These are phyloP conservation scores for Carollia perspicillata DNA, from an alignment of 2,113 vertebrate genomes.

Conservation along the genomic window DNA sequence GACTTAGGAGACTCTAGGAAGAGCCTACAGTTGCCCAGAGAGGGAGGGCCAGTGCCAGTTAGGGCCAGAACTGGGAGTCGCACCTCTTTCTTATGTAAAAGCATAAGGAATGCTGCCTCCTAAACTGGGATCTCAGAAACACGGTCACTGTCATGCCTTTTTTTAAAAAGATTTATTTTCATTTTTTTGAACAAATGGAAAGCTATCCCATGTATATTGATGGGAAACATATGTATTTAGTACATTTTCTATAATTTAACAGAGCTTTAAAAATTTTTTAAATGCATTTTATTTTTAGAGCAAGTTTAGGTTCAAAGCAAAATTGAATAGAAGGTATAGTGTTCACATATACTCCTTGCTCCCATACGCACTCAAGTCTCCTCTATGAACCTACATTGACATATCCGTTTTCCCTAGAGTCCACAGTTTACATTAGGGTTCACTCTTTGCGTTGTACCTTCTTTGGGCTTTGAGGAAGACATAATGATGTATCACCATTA, in stretches of 20 bases:
- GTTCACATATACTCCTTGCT: neutral
- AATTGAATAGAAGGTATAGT: neutral
- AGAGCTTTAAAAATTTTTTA: neutral
- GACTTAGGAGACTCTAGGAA: neutral
- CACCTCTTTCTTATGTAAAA: neutral
- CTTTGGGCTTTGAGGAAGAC: neutral
- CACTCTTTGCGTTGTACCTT: neutral
- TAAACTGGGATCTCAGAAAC: neutral
- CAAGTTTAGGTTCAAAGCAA: neutral
- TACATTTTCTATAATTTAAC: neutral
- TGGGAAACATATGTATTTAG: neutral
- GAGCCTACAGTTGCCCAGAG: neutral
- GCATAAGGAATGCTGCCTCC: neutral
- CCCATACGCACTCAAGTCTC: neutral
- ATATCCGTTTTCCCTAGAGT: neutral
- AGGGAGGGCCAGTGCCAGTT: neutral
- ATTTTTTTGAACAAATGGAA: neutral
- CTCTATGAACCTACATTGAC: rapidly evolving
- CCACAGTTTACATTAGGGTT: neutral
- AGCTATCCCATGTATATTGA: neutral
- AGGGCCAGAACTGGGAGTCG: neutral
- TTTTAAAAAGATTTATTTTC: neutral
- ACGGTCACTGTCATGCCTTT: neutral
- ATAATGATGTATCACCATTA: neutral
- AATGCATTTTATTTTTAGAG: neutral